Conservation (phyloP, 1,140 invertebrate species). For the Lycorma delicatula region DNA sequence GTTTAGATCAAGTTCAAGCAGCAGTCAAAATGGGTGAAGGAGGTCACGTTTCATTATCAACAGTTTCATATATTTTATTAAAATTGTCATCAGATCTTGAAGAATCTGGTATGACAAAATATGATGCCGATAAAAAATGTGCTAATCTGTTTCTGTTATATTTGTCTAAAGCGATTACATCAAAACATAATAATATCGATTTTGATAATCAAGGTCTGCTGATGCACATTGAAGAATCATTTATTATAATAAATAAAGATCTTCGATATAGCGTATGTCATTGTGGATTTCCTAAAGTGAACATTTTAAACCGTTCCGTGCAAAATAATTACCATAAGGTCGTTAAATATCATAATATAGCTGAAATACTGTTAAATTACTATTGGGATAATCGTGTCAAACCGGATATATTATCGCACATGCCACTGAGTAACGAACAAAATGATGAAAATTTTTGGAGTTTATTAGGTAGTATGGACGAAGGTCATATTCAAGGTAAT, state of each 20-base stretch:
- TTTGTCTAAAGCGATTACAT: conserved; percentile 22
- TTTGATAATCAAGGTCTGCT: conserved; percentile 12
- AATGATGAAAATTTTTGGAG: not conserved
- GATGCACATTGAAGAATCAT: conserved; percentile 19
- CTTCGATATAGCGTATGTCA: conserved; percentile 9
- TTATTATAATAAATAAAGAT: conserved; percentile 10
- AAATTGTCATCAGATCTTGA: conserved; percentile 25
- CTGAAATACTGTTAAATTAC: conserved; percentile 4
- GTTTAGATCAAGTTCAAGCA: conserved; percentile 30
- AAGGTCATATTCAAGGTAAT: not conserved
- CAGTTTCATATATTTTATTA: conserved; percentile 29
- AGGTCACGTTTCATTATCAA: conserved; percentile 21
- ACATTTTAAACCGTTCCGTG: not conserved
- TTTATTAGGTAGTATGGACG: not conserved
- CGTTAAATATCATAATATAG: conserved; percentile 8
- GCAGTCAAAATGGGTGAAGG: conserved; percentile 24
- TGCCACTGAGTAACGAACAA: not conserved
- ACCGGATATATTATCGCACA: conserved; percentile 13
- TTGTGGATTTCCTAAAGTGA: conserved; percentile 18
- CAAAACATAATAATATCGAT: conserved; percentile 7
- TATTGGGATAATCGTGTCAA: conserved; percentile 16
- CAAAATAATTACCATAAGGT: too few species aligned
- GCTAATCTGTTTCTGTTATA: conserved; percentile 28
- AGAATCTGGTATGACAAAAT: conserved; percentile 9
- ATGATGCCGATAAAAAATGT: conserved; percentile 17